Base-by-base conservation (phyloP, 2,888 invertebrate species). In the Himalopsyche kuldschensis region DNA sequence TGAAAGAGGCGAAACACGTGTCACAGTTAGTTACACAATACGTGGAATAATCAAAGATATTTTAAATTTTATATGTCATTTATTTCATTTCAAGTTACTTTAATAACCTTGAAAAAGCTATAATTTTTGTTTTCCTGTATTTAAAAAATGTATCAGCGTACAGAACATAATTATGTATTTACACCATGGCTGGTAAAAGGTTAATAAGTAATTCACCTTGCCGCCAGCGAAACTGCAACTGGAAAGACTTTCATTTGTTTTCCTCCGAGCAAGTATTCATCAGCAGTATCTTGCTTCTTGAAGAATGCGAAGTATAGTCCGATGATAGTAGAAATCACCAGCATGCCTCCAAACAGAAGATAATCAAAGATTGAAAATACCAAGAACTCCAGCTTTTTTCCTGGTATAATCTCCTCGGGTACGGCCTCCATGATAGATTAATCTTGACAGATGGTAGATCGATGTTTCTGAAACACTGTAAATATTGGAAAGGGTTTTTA, bases 181-280 rank as follows among this genome's bases (percentile, higher is more conserved):
- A n/a, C n/a, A n/a, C n/a, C n/a, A n/a, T n/a, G n/a, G n/a, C n/a
- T n/a, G n/a, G n/a, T n/a, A n/a, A n/a, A n/a, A n/a, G n/a, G 46
- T 15, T 24, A 46, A 88, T 90, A 90, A 8, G n/a, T 30, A 41
- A 88, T 90, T 90, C 89, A 95, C 95, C 95, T 95, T 8, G 96
- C 94, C 87, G 95, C 93, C 11, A 96, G 90, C 17, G 95, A 95
- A 89, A 96, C 91, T 0, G 95, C 93, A 84, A 96, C 93, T 0
- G 96, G 95, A 87, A 96, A 91, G n/a, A 94, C 92, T 4, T 93
- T 93, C 95, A 96, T 95, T 87, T 93, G 92, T 88, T 94, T 94
- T 15, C 94, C 94, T 30, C 95, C 96, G 89, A 95, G 92, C 76
- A 96, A 89, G 88, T 95, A 95, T 78, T 95, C 95, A 27, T 92